phyloP scores from a whole-genome alignment of 2,888 invertebrate genomes.

The Andrena flavipes region DNA sequence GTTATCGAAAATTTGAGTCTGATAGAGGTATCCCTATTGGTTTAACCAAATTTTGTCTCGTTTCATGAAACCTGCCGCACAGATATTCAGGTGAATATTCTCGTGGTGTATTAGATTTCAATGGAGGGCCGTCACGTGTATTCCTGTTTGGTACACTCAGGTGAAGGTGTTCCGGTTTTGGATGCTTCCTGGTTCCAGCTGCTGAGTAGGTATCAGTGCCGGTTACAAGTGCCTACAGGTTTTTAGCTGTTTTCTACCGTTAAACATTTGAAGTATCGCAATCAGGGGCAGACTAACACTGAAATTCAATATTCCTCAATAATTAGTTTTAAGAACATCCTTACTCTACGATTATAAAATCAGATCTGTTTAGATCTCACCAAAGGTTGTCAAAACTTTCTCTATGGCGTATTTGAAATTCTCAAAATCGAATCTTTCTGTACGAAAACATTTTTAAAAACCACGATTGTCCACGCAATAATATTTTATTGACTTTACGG shows the following conservation, averaged over 20 bases:
- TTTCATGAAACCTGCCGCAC: background rate
- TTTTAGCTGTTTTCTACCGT: background rate
- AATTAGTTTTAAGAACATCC: too few relatives aligned
- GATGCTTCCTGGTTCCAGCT: conserved; percentile 30
- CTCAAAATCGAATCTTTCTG: too few relatives aligned
- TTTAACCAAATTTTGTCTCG: background rate
- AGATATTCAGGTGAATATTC: background rate
- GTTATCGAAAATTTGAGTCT: too few relatives aligned
- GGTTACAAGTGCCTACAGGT: background rate
- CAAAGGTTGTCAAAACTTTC: too few relatives aligned
- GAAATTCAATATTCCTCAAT: too few relatives aligned
- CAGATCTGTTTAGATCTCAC: too few relatives aligned
- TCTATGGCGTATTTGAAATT: too few relatives aligned
- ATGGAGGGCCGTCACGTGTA: background rate
- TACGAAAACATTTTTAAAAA: background rate
- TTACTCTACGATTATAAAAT: too few relatives aligned
- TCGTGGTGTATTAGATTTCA: background rate
- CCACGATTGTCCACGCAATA: too few relatives aligned
- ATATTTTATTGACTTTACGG: too few relatives aligned
- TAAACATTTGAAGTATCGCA: background rate
- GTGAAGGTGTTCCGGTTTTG: conserved; percentile 38
- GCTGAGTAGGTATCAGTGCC: background rate
- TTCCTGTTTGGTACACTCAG: conserved; percentile 35
- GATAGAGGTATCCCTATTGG: too few relatives aligned
- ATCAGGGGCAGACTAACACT: background rate